Evolutionary conservation across 2,797 vertebrate genomes (phyloP), one percentile per base, ranked within the genome.

Genomic region (Thripadectes ignobilis): DNA sequence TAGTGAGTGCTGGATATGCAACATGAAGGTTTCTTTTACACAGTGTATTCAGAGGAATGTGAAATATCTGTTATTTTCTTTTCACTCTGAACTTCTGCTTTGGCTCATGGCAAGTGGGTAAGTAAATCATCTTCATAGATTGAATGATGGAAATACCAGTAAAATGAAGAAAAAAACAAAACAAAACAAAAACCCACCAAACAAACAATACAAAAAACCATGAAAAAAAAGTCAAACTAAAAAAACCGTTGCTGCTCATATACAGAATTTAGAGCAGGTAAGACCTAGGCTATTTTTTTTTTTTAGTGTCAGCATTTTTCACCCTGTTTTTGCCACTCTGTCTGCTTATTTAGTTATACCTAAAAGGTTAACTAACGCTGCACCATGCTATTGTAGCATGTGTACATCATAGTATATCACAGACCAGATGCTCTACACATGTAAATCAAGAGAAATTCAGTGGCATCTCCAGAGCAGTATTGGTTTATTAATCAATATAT

Each of bases 401-500:
- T 51, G 34, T 61, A 49, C 39, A 49, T 81, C 30, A 27, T 8
- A 63, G 29, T 49, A 18, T 69, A 43, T 57, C 74, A 74, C 26
- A 88, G 29, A 66, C 6, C 66, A 91, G 63, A 45, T 49, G 21
- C 32, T 88, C 59, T 67, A 17, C 36, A 80, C 68, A 38, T 66
- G 39, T 73, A 93, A 78, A 92, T 83, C 68, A 65, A 43, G 45
- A 85, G 36, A 43, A 48, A 59, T 90, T 82, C 74, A 71, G 26
- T 54, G 32, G 45, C 54, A 78, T 86, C 71, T 81, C 49, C 14
- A 34, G 54, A 93, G 62, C 32, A 73, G 22, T 63, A 67, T 19
- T 88, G 22, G 46, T 90, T 94, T 86, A 86, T 95, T 86, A 92
- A 96, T 90, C 88, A 85, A 54, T 85, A 73, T 43, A 71, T 73